Conservation (phyloP, 1,140 invertebrate species). For the Dolichoris vasculosae region DNA sequence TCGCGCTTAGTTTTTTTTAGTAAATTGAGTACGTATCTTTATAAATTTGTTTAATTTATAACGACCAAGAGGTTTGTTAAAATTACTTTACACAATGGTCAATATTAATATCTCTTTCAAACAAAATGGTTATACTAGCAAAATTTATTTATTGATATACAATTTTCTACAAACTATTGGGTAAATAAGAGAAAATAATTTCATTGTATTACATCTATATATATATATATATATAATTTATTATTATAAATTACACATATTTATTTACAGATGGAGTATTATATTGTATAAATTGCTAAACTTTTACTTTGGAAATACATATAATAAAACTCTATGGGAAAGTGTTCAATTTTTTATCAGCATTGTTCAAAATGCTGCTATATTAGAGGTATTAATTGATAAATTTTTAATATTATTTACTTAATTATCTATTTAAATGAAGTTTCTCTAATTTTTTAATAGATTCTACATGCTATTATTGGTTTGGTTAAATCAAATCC, state of each 20-base stretch:
- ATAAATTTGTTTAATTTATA: slow-evolving; percentile 35
- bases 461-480: slow-evolving; percentile 88
- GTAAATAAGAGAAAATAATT: slow-evolving; percentile 60
- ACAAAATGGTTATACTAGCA: slow-evolving; percentile 58
- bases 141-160: slow-evolving; percentile 68
- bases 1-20: not conserved
- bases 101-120: slow-evolving; percentile 58
- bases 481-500: slow-evolving; percentile 90
- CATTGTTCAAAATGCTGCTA: slow-evolving; percentile 92
- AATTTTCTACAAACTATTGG: slow-evolving; percentile 70
- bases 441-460: slow-evolving; percentile 5
- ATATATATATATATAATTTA: not conserved
- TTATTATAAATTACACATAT: slow-evolving; percentile 23
- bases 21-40: not conserved
- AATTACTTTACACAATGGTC: slow-evolving; percentile 24
- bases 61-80: not conserved
- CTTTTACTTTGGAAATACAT: slow-evolving; percentile 74
- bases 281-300: slow-evolving; percentile 79
- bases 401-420: not conserved
- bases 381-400: slow-evolving; percentile 83
- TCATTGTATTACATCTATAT: not conserved
- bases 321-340: slow-evolving; percentile 78
- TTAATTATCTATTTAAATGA: not conserved
- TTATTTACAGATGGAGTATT: slow-evolving; percentile 82
- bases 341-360: slow-evolving; percentile 81